Percentiles rank a stretch among this genome's conserved stretches.
These are phyloP conservation scores for Alosa alosa DNA, from an alignment of 2,113 vertebrate species.

Conservation along the genomic window DNA sequence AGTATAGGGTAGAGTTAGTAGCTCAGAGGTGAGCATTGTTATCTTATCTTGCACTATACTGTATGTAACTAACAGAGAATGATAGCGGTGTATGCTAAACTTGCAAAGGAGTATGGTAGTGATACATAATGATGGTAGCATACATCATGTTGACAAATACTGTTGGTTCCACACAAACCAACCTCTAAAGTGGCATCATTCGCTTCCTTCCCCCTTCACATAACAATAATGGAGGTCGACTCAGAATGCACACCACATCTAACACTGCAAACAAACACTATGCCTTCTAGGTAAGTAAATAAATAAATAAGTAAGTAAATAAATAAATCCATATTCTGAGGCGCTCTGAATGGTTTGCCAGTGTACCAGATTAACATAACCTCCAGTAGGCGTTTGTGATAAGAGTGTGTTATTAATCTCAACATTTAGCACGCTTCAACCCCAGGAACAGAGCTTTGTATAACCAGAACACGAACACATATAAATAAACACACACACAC, in stretches of 20 bases:
- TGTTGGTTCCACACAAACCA: too few relatives aligned
- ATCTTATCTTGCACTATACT: too few relatives aligned
- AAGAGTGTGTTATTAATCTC: conserved; percentile 59
- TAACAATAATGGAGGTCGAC: too few relatives aligned
- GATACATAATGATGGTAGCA: too few relatives aligned
- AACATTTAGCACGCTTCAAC: conserved; percentile 51
- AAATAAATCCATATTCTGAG: background rate
- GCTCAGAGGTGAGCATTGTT: too few relatives aligned
- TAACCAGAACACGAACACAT: conserved; percentile 50
- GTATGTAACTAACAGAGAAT: too few relatives aligned
- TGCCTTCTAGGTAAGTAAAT: background rate
- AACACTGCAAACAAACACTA: background rate
- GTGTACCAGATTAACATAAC: background rate
- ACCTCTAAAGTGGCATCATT: too few relatives aligned
- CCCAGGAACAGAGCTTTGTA: conserved; percentile 2
- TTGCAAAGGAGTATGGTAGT: too few relatives aligned
- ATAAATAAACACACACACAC: conserved; percentile 44
- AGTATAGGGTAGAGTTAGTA: too few relatives aligned
- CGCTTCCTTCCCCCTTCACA: too few relatives aligned
- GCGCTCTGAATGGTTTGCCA: background rate
- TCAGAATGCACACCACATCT: background rate
- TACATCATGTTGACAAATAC: too few relatives aligned
- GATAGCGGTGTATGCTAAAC: too few relatives aligned
- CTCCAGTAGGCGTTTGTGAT: conserved; percentile 36
- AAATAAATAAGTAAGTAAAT: background rate